These are phyloP conservation scores for Campopleginae sp. DNA, from an alignment of 2,888 invertebrate genomes.

Conservation along the genomic window DNA sequence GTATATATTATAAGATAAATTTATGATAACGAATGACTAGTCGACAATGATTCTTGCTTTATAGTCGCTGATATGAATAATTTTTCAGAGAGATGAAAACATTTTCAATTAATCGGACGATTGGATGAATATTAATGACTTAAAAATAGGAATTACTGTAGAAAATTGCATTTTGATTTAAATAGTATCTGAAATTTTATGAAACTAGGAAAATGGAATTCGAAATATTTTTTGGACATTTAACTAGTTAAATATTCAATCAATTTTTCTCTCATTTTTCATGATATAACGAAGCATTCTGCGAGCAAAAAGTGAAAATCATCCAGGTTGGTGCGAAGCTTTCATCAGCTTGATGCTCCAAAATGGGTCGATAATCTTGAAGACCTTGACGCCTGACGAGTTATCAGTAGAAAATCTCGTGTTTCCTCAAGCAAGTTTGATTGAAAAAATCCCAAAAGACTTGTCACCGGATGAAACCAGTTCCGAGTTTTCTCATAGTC, in stretches of 20 bases:
- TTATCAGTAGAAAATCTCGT: conserved; percentile 80
- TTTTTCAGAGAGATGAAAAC: too few relatives aligned
- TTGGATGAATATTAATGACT: too few relatives aligned
- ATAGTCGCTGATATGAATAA: not conserved
- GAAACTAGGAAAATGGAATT: not conserved
- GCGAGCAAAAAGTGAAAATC: conserved; percentile 38
- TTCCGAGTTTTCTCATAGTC: conserved; percentile 69
- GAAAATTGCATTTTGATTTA: too few relatives aligned
- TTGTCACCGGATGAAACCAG: conserved; percentile 72
- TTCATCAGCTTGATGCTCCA: conserved; percentile 86
- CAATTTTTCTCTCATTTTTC: not conserved
- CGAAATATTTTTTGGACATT: not conserved
- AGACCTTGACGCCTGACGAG: conserved; percentile 81
- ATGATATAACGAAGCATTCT: conserved; percentile 34
- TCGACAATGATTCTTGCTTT: not conserved
- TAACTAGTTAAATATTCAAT: not conserved
- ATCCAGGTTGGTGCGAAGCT: conserved; percentile 86
- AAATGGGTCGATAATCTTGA: conserved; percentile 81
- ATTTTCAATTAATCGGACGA: too few relatives aligned
- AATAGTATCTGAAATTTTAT: not conserved
- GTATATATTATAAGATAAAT: conserved; percentile 67
- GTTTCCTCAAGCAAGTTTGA: conserved; percentile 82
- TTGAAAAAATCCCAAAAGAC: conserved; percentile 69
- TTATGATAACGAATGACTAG: not conserved
- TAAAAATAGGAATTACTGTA: too few relatives aligned